Evolutionary conservation across 2,797 vertebrate species (phyloP).

Genomic region (Sylvilagus floridanus): DNA sequence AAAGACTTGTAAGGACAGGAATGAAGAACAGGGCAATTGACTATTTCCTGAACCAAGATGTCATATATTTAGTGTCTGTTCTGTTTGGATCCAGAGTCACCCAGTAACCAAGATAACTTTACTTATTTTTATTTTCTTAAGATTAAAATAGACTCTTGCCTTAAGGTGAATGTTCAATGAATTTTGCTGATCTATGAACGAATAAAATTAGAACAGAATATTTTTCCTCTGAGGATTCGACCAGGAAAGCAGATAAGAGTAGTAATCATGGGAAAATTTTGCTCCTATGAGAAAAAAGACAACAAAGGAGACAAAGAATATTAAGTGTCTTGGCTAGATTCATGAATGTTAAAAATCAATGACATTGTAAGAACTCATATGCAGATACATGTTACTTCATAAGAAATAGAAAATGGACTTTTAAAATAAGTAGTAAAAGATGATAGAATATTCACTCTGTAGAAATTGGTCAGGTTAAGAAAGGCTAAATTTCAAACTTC

Average conservation of each 20-base stretch:
- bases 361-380: neutral
- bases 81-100: neutral
- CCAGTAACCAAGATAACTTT: neutral
- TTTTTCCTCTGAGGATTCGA: neutral
- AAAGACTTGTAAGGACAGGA: constrained; percentile 22
- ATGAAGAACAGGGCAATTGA: neutral
- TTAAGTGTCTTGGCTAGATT: constrained; percentile 18
- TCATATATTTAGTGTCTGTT: neutral
- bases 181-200: neutral
- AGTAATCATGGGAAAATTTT: constrained; percentile 12
- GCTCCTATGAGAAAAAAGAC: neutral
- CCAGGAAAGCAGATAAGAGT: neutral
- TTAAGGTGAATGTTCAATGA: constrained; percentile 10
- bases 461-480: constrained; percentile 17
- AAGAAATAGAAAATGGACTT: neutral
- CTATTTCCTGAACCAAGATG: constrained; percentile 57
- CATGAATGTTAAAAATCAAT: constrained; percentile 17
- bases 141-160: neutral
- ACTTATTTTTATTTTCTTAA: constrained; percentile 60
- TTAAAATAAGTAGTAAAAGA: constrained; percentile 13
- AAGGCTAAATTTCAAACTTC: constrained; percentile 37
- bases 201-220: neutral
- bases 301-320: constrained; percentile 20
- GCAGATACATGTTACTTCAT: neutral
- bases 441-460: neutral